Base-by-base conservation (phyloP, 2,888 invertebrate genomes). In the Corythucha ciliata region DNA sequence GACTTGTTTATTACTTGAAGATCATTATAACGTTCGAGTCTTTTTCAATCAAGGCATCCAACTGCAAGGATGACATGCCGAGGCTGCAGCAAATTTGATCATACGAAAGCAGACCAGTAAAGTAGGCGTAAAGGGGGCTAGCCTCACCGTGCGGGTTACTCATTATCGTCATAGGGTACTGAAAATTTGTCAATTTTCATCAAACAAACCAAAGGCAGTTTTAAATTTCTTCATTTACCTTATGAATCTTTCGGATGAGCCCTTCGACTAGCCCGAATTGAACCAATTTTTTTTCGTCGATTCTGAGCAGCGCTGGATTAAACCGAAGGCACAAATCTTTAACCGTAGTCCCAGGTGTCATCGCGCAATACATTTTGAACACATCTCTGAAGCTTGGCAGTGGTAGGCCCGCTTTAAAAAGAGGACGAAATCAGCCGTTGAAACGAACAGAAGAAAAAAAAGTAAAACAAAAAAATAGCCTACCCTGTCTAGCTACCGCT, bases 41-140 rank as follows among this genome's bases (percentile, higher is more conserved):
- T 54, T 80, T 78, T 62, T 90, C 90, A 16, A 91, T 79, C 56
- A 85, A 79, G 60, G 84, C 82, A 63, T 89, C 87, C 46, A 91
- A 74, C 55, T 83, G 79, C 34, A 78, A 78, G 5, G 81, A 74
- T 49, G 81, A 81, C 36, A 87, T 73, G 14, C 82, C 81, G 8
- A 85, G 83, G 52, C 82, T 76, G 65, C 90, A 88, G 68, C 93
- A 92, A 62, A 94, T 91, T 69, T 92, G 89, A 70, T 94, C 93
- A 52, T 83, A 77, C 66, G 82, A 86, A 57, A 82, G 80, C 1
- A 75, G 71, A 0, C 93, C 93, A 37, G 83, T 85, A 65, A 91
- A 86, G 62, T 83, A 74, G 45, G 56, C 49, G 10, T 60, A 59
- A 21, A 56, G 45, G 2, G 52, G 47, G 14, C 47, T 49, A 25